A percentile compares a stretch with the other conserved stretches of the same genome.
Evolutionary conservation across 1,140 invertebrate genomes (phyloP).

Genomic region (Acromyrmex charruanus): DNA sequence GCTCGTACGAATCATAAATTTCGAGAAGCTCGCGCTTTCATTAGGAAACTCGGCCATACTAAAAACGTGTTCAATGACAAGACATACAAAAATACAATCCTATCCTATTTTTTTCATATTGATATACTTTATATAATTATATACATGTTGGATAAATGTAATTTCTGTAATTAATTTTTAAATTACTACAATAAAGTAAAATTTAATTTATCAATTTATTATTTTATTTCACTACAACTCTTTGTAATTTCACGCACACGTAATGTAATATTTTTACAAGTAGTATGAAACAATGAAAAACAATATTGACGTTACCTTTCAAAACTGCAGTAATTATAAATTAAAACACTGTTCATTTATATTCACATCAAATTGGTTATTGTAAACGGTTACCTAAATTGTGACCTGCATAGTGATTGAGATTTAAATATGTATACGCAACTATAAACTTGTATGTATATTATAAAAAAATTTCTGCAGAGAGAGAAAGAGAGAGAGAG

Average conservation of each 20-base stretch:
- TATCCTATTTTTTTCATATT: not conserved
- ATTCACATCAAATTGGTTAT: not conserved
- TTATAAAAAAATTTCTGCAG: conserved; percentile 22
- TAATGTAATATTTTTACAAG: not conserved
- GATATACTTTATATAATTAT: not conserved
- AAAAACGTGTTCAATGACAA: not conserved
- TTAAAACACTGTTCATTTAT: conserved; percentile 7
- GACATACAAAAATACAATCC: not conserved
- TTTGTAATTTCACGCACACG: not conserved
- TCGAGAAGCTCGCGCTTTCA: not conserved
- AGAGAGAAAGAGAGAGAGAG: not conserved
- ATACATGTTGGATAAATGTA: not conserved
- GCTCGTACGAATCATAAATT: conserved; percentile 44
- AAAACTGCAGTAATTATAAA: conserved; percentile 6
- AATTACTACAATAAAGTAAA: not conserved
- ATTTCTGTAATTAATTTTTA: not conserved
- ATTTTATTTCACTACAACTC: not conserved
- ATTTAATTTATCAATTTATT: not conserved
- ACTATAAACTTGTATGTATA: not conserved
- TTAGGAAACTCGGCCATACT: not conserved
- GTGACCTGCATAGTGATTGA: not conserved
- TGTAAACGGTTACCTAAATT: not conserved
- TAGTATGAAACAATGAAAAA: conserved; percentile 13
- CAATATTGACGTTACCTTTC: not conserved
- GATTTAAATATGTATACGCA: not conserved